Conservation (phyloP, 2,888 invertebrate species). For the Hyalella azteca region DNA sequence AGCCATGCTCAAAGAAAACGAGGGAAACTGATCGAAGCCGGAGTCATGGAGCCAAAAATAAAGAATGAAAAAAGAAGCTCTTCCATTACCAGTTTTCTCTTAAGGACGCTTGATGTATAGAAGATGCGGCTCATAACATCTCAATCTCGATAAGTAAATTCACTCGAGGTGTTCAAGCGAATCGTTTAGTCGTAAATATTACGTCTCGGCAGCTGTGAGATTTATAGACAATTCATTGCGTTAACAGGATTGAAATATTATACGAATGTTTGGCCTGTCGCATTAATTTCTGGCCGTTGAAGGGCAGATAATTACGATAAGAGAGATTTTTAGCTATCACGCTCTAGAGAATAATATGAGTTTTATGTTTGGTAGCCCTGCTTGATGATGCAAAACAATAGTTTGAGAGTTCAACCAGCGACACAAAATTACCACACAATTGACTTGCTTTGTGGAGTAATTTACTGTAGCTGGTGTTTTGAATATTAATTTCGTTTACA, state of each 20-base stretch:
- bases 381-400: too few species aligned
- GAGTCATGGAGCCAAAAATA: conserved; percentile 33
- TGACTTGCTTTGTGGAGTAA: too few species aligned
- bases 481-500: too few species aligned
- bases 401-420: too few species aligned
- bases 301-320: not conserved
- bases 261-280: not conserved
- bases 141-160: conserved; percentile 38
- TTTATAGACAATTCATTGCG: conserved; percentile 4
- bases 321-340: not conserved
- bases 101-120: conserved; percentile 20
- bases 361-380: too few species aligned
- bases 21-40: conserved; percentile 17
- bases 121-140: conserved; percentile 32
- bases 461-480: too few species aligned
- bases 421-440: too few species aligned
- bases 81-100: conserved; percentile 38
- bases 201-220: not conserved
- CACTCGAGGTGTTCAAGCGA: conserved; percentile 4
- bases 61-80: conserved; percentile 12
- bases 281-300: not conserved
- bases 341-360: too few species aligned
- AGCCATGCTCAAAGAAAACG: conserved; percentile 37
- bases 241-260: not conserved
- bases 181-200: not conserved